Conservation (phyloP, 2,888 invertebrate genomes). For the Trichogramma evanescens region DNA sequence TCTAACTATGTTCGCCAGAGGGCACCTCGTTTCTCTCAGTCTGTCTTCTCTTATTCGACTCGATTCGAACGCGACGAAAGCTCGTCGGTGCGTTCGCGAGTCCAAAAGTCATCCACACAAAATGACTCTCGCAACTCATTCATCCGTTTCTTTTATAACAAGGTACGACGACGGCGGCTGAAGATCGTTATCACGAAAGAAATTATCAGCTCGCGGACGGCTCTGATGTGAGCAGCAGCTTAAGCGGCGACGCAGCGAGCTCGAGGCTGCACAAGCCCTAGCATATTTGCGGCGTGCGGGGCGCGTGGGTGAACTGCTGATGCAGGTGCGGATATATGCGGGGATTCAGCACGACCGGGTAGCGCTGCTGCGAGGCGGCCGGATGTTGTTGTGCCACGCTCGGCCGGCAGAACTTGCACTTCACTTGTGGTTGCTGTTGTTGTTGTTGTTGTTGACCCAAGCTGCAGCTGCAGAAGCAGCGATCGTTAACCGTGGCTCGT, state of each 20-base stretch:
- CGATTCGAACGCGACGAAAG: too few species aligned
- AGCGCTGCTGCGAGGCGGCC: constrained; percentile 29
- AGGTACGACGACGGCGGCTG: neutral
- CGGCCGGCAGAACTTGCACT: neutral
- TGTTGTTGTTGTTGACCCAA: constrained; percentile 30
- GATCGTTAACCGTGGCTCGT: constrained; percentile 22
- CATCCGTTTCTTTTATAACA: too few species aligned
- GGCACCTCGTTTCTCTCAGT: too few species aligned
- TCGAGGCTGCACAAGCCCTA: constrained; percentile 24
- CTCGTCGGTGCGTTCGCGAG: too few species aligned
- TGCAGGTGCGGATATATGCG: constrained; percentile 45
- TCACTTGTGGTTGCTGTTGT: neutral
- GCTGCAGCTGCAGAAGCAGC: neutral
- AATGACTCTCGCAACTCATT: neutral
- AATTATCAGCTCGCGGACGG: constrained; percentile 1
- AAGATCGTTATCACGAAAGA: neutral
- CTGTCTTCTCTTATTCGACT: too few species aligned
- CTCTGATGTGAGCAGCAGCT: neutral
- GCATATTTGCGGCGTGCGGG: constrained; percentile 45
- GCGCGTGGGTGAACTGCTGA: constrained; percentile 44
- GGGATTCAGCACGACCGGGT: constrained; percentile 44
- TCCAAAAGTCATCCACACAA: neutral
- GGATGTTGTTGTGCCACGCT: neutral
- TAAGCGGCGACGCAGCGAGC: neutral
- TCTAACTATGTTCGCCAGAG: too few species aligned